Evolutionary conservation across 2,888 invertebrate species (phyloP).

Genomic region (Pomacea canaliculata): DNA sequence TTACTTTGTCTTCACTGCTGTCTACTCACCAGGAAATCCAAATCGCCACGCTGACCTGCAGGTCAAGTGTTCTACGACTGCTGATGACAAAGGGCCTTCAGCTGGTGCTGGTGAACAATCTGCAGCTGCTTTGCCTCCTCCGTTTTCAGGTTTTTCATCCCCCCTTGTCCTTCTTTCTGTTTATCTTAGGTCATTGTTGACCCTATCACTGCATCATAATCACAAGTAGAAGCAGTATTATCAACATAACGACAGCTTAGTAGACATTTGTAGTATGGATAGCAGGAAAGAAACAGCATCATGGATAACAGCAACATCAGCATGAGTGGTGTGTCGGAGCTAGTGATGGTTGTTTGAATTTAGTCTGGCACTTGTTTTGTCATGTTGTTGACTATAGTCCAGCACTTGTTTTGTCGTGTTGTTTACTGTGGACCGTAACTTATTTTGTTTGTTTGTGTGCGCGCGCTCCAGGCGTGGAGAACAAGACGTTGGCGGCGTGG

Average conservation of each 20-base stretch:
- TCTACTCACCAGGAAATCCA: constrained; percentile 6
- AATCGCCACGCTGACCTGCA: constrained; percentile 10
- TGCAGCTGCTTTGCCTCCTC: not conserved
- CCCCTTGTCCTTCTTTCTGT: no score
- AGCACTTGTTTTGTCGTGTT: not conserved
- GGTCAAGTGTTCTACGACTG: constrained; percentile 11
- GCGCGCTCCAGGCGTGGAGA: constrained; percentile 3
- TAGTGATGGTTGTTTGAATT: no score
- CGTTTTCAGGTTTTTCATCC: not conserved
- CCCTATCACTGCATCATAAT: no score
- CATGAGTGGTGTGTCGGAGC: no score
- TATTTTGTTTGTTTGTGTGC: not conserved
- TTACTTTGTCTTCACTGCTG: not conserved
- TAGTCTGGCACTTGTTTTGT: no score
- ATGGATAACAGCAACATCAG: no score
- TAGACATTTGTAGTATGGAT: no score
- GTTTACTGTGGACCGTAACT: not conserved
- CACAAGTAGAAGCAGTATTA: no score
- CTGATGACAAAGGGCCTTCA: not conserved
- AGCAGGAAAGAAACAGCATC: no score
- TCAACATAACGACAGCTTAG: no score
- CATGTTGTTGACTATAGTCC: not conserved
- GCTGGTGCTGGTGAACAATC: constrained; percentile 2
- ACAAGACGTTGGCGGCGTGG: constrained; percentile 18
- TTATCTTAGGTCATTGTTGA: no score